These are phyloP conservation scores for Aradophagus sp. DNA, from an alignment of 1,140 invertebrate genomes.

Conservation along the genomic window DNA sequence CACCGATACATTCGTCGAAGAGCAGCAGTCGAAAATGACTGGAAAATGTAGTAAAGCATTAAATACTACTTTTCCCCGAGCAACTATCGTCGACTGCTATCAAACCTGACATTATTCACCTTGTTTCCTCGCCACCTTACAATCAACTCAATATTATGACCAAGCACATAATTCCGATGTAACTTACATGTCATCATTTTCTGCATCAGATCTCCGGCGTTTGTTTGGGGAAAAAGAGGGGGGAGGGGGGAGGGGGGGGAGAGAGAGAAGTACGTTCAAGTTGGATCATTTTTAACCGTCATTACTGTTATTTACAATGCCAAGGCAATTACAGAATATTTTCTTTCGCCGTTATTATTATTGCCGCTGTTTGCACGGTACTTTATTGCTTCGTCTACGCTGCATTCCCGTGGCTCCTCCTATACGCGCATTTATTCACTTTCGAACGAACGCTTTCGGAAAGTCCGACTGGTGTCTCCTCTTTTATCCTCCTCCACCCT, in stretches of 20 bases:
- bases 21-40: too few species aligned
- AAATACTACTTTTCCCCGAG: too few species aligned
- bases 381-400: constrained; percentile 18
- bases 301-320: constrained; percentile 42
- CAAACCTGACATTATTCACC: constrained; percentile 11
- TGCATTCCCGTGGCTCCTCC: constrained; percentile 4
- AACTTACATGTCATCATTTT: constrained; percentile 49
- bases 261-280: too few species aligned
- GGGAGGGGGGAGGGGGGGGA: too few species aligned
- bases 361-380: constrained; percentile 13
- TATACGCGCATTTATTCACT: constrained; percentile 34
- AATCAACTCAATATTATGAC: constrained; percentile 67
- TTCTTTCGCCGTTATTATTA: constrained; percentile 30
- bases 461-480: constrained; percentile 3
- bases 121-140: constrained; percentile 40
- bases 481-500: constrained; percentile 23
- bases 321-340: constrained; percentile 45
- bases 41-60: too few species aligned
- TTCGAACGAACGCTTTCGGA: constrained; percentile 24
- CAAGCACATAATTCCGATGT: constrained; percentile 52
- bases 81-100: constrained; percentile 13
- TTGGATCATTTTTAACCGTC: constrained; percentile 27
- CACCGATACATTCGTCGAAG: too few species aligned
- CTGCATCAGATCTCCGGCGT: constrained; percentile 21
- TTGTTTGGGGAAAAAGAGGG: constrained; percentile 24